Evolutionary conservation across 2,888 invertebrate species (phyloP), one percentile per base, ranked within the genome.

Genomic region (Melinopterus prodromus): DNA sequence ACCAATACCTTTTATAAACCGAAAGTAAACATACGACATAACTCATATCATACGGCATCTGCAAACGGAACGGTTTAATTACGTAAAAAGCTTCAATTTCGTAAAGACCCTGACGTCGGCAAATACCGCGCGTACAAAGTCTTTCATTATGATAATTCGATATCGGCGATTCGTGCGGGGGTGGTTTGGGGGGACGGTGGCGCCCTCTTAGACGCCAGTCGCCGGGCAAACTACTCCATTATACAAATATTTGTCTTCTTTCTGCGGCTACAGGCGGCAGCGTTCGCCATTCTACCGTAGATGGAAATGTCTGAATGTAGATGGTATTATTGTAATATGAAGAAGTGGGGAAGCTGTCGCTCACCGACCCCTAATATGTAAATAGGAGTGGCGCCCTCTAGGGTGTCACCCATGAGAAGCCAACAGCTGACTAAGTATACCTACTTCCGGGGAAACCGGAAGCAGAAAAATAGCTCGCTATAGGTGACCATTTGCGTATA

Each of bases 201-300:
- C 53, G 53, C 53, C 53, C 53, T 53, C 53, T 53, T 53, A 53
- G 53, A 53, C 53, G 53, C 53, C 53, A 12, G 53, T 53, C 35
- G 78, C 6, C 16, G 72, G 69, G 72, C 78, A 83, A 86, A 87
- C 87, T 86, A 87, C 86, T 87, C 87, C 83, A 87, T 87, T 87
- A 87, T 87, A 87, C 86, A 87, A 88, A 88, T 88, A 88, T 88
- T 88, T 88, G 86, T 86, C 86, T 87, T 87, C 86, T 86, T 87
- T 87, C 86, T 83, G 83, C 36, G 36, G 53, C 53, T 53, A 53
- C 12, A 53, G 53, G 3, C 53, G 53, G 3, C 53, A 53, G 53
- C 53, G 35, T 9, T 35, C n/a, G 7, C 74, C 36, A 74, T 26
- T 71, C 53, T 53, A 53, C 84, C 81, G 85, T 83, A 85, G 85